phyloP scores from a whole-genome alignment of 2,113 vertebrate genomes.

The Hippolais icterina region DNA sequence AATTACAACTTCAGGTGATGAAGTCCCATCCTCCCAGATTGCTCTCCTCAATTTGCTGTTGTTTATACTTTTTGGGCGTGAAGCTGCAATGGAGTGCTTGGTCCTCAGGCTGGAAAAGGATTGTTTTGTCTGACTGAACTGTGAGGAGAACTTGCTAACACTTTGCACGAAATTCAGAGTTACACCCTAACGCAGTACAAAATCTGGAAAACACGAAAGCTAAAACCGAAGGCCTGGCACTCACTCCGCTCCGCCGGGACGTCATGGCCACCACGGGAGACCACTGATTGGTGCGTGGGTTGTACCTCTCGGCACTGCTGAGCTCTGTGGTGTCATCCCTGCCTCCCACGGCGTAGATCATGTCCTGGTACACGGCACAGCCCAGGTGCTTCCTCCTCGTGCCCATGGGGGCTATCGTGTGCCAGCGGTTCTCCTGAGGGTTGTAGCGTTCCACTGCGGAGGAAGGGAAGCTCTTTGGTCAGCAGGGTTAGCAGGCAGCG shows the following conservation, averaged over 20 bases:
- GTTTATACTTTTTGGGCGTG: background rate
- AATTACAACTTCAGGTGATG: background rate
- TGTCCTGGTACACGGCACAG: constrained; percentile 98
- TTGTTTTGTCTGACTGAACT: rapidly evolving
- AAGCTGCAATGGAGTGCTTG: rapidly evolving
- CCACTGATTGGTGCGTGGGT: constrained; percentile 97
- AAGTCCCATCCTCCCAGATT: background rate
- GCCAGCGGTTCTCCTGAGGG: constrained; percentile 98
- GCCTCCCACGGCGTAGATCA: constrained; percentile 98
- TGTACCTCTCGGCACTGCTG: constrained; percentile 96
- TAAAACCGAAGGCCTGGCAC: background rate
- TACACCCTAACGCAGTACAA: rapidly evolving
- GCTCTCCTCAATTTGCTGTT: background rate
- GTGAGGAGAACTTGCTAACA: background rate
- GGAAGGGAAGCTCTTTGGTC: background rate
- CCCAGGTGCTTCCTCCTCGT: constrained; percentile 95
- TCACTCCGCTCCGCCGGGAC: constrained; percentile 93
- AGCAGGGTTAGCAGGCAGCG: background rate
- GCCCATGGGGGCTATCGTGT: constrained; percentile 97
- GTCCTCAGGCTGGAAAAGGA: too few species aligned
- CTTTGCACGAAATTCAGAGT: background rate
- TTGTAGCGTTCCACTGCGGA: constrained; percentile 94
- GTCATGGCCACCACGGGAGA: constrained; percentile 99
- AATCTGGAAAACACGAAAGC: background rate
- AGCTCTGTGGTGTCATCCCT: constrained; percentile 97